These are phyloP conservation scores for Melipona quadrifasciata DNA, from an alignment of 1,140 invertebrate genomes.

Conservation along the genomic window DNA sequence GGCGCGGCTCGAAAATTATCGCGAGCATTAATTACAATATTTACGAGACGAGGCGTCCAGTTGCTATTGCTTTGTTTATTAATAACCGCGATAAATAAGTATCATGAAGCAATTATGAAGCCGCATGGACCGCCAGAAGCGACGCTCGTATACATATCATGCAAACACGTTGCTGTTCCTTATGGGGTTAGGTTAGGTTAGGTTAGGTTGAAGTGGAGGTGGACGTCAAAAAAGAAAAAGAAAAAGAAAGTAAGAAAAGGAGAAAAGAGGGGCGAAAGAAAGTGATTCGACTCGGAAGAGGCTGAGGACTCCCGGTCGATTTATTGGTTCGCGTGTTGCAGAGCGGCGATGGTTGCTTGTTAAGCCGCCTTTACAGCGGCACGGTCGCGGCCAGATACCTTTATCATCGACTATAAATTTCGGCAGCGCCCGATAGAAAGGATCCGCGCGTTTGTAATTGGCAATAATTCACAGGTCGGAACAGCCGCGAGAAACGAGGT, in stretches of 20 bases:
- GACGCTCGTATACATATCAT: neutral
- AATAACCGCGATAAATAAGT: constrained; percentile 49
- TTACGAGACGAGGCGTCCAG: constrained; percentile 9
- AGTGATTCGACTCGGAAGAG: constrained; percentile 36
- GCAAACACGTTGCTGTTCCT: neutral
- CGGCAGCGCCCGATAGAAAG: constrained; percentile 51
- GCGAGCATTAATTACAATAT: constrained; percentile 46
- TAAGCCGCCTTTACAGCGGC: constrained; percentile 66
- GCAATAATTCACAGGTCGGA: constrained; percentile 61
- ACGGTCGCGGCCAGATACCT: constrained; percentile 61
- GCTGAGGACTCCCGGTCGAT: constrained; percentile 41
- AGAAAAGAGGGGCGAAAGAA: neutral
- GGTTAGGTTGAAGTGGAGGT: neutral
- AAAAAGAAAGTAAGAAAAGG: no score
- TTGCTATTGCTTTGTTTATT: constrained; percentile 40
- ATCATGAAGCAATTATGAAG: constrained; percentile 32
- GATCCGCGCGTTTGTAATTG: constrained; percentile 60
- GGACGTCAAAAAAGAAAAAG: neutral
- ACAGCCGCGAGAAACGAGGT: neutral
- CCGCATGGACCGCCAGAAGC: constrained; percentile 3
- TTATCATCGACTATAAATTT: constrained; percentile 77
- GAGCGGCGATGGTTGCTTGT: constrained; percentile 64
- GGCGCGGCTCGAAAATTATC: constrained; percentile 21
- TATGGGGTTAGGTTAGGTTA: no score
- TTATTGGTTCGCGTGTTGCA: constrained; percentile 71